A percentile compares a stretch with the other conserved stretches of the same genome.
Conservation (phyloP, 92 coral and sea anemone species). For the Porites rus region DNA sequence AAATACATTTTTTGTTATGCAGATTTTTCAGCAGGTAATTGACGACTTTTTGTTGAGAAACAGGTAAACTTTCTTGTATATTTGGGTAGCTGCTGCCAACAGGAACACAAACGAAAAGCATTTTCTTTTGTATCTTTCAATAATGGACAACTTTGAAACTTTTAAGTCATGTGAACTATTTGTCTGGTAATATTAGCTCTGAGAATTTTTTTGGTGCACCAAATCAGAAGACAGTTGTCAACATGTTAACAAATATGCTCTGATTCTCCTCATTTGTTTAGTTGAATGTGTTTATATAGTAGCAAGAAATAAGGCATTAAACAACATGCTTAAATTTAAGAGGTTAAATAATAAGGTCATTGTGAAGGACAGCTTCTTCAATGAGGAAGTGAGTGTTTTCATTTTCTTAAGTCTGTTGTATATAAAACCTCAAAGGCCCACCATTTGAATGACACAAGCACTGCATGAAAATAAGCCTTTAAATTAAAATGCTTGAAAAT, state of each 20-base stretch:
- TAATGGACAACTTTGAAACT: neutral
- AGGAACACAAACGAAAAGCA: conserved; percentile 11
- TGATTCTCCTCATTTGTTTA: neutral
- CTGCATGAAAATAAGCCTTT: neutral
- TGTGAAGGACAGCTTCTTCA: neutral
- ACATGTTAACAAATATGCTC: neutral
- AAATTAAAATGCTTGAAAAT: neutral
- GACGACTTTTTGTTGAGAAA: conserved; percentile 21
- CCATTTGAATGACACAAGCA: conserved; percentile 7
- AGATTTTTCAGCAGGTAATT: conserved; percentile 14
- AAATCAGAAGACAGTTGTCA: neutral
- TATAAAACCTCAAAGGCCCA: neutral
- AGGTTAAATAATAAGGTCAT: neutral
- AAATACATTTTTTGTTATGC: conserved; percentile 42
- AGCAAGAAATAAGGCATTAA: neutral
- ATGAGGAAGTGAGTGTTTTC: neutral
- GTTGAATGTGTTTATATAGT: neutral
- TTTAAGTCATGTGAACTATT: neutral
- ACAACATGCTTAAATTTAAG: neutral
- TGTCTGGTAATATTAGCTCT: neutral
- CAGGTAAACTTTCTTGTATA: conserved; percentile 45
- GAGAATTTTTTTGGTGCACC: neutral
- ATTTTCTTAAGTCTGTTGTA: neutral
- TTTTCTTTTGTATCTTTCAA: conserved; percentile 17
- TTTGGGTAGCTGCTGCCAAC: conserved; percentile 42